Evolutionary conservation across 2,113 vertebrate species (phyloP), one percentile per base, ranked within the genome.

Genomic region (Macaca nemestrina): DNA sequence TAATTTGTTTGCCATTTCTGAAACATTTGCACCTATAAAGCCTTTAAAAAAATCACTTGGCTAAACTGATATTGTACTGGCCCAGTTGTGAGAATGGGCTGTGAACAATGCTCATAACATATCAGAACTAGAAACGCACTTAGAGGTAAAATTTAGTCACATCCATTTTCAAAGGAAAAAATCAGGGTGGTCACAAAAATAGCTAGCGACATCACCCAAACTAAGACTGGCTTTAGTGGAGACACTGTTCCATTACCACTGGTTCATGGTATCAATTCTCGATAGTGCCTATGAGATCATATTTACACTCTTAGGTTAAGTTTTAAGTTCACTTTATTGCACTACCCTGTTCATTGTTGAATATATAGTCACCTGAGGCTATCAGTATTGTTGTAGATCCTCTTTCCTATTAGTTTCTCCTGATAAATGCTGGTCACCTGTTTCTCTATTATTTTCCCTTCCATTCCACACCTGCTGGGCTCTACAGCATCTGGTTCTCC

Each of bases 401-500:
- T 50, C 78, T 93, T 86, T 96, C 93, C 38, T 79, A 30, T 64
- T 30, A 35, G 75, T 76, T 79, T 89, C 38, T 57, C 82, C 64
- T 48, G 82, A 87, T 93, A 95, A 90, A 72, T 76, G 68, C 92
- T 52, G 27, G 50, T 85, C 96, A 98, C 68, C 95, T 97, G 92
- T 35, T 64, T 68, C 68, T 52, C 67, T 68, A 94, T 95, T 97
- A 95, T 97, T 87, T 88, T 35, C 59, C 64, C 35, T 83, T 75
- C 92, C 88, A 45, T 45, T 87, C 55, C 84, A 89, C 96, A 98
- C 96, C 97, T 97, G 97, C 73, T 72, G 82, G 35, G 27, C 83
- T 80, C 73, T 70, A 83, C 0, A 88, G 76, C 72, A 52, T 52
- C 93, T 89, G 81, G 30, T 81, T 93, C 91, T 88, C 85, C 94